phyloP scores from a whole-genome alignment of 2,888 invertebrate genomes.

The Lasioglossum morio region DNA sequence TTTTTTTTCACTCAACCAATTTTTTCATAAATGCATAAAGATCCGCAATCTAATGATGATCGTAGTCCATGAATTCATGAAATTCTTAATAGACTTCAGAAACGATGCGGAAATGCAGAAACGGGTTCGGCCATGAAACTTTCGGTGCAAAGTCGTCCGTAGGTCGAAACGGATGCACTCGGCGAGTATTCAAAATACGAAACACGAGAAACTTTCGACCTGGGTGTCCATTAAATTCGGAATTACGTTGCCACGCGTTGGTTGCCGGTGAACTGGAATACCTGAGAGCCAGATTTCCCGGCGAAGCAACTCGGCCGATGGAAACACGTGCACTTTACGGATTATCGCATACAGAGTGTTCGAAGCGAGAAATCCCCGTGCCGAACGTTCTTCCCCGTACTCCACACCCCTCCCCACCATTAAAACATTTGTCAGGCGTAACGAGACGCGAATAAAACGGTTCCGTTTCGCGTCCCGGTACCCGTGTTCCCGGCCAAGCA shows the following conservation, averaged over 20 bases:
- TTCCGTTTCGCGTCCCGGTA: constrained; percentile 25
- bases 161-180: neutral
- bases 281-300: constrained; percentile 21
- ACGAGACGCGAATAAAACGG: constrained; percentile 37
- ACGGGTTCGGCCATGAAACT: neutral
- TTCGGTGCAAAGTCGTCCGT: neutral
- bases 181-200: neutral
- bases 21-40: too few relatives aligned
- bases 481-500: constrained; percentile 6
- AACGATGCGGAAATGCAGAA: neutral
- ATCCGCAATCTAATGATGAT: too few relatives aligned
- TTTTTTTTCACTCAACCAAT: too few relatives aligned
- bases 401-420: neutral
- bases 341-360: constrained; percentile 46
- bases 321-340: constrained; percentile 55
- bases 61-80: neutral
- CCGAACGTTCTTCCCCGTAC: neutral
- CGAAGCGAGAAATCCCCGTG: constrained; percentile 4
- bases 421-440: constrained; percentile 45
- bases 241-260: neutral
- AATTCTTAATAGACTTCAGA: neutral
- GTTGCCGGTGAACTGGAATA: constrained; percentile 26
- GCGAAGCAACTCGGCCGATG: neutral
- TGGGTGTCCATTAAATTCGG: neutral
- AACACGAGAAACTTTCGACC: neutral